Evolutionary conservation across 2,888 invertebrate genomes (phyloP).

Genomic region (Mythimna albipuncta): DNA sequence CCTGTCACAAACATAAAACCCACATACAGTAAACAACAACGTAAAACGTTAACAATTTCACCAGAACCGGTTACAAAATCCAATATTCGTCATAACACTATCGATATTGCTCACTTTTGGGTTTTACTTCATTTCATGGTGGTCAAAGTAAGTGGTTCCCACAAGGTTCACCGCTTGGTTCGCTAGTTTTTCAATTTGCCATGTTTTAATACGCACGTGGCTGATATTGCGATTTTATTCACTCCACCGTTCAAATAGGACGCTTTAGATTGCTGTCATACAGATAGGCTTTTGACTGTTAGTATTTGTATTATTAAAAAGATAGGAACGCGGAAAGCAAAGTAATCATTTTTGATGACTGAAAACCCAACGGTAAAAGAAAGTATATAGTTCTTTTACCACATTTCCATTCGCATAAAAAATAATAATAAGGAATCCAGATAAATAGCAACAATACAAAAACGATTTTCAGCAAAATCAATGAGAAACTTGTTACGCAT

Average conservation of each 20-base stretch:
- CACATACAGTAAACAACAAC: not conserved
- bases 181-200: constrained; percentile 75
- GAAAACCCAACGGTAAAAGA: constrained; percentile 4
- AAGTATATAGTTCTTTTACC: not conserved
- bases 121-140: constrained; percentile 75
- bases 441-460: not conserved
- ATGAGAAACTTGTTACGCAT: not conserved
- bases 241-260: constrained; percentile 62
- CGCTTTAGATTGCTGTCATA: constrained; percentile 62
- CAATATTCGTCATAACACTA: constrained; percentile 58
- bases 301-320: constrained; percentile 50
- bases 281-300: constrained; percentile 57
- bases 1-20: constrained; percentile 30
- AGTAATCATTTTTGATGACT: constrained; percentile 8
- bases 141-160: constrained; percentile 72
- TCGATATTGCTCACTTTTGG: constrained; percentile 59
- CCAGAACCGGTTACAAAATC: constrained; percentile 22
- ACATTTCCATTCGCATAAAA: not conserved
- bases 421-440: not conserved
- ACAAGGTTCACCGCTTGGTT: constrained; percentile 62
- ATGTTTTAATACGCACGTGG: constrained; percentile 66
- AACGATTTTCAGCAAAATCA: not conserved
- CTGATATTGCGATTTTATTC: constrained; percentile 77
- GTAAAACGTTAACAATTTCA: constrained; percentile 11
- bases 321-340: constrained; percentile 9